Conservation (phyloP, 2,888 invertebrate species). For the Pinctada fucata region DNA sequence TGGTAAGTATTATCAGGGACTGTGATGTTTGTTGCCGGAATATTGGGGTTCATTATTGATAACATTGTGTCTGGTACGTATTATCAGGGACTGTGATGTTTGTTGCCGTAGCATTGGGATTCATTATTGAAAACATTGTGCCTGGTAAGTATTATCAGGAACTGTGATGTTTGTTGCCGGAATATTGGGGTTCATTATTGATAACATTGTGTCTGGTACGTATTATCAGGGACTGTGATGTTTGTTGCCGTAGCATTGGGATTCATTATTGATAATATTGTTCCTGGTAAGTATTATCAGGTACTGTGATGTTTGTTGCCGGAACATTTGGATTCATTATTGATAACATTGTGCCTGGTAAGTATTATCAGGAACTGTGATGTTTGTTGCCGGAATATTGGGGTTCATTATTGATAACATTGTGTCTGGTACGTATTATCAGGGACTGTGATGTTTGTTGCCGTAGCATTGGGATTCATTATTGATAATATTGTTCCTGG, state of each 20-base stretch:
- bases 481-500: neutral
- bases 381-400: constrained; percentile 77
- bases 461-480: neutral
- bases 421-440: constrained; percentile 63
- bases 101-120: constrained; percentile 76
- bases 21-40: no score
- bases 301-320: no score
- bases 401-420: constrained; percentile 77
- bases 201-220: no score
- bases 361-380: constrained; percentile 70
- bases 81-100: constrained; percentile 74
- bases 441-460: no score
- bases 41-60: no score
- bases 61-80: constrained; percentile 61
- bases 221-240: no score
- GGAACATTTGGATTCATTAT: no score
- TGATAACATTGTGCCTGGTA: constrained; percentile 53
- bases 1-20: no score
- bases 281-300: constrained; percentile 64
- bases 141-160: constrained; percentile 57
- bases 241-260: no score
- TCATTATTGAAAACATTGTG: constrained; percentile 76
- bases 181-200: no score
- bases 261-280: constrained; percentile 76
- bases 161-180: no score